These are phyloP conservation scores for Listronotus bonariensis DNA, from an alignment of 1,140 invertebrate species.

Conservation along the genomic window DNA sequence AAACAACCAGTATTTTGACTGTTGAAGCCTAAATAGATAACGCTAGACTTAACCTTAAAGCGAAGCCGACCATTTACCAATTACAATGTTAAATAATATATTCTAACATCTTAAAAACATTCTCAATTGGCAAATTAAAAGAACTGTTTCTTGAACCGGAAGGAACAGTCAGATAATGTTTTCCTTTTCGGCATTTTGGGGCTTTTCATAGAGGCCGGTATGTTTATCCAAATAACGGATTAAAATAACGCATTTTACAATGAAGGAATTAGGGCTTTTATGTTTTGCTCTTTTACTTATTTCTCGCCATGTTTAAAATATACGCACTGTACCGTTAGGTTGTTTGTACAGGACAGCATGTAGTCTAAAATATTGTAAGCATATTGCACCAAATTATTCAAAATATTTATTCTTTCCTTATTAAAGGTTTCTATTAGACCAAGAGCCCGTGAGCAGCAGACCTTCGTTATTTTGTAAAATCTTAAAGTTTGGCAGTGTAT, in stretches of 20 bases:
- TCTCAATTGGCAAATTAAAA: neutral
- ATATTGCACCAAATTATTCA: slow-evolving; percentile 1
- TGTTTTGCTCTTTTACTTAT: slow-evolving; percentile 1
- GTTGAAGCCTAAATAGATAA: slow-evolving; percentile 8
- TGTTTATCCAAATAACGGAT: slow-evolving; percentile 14
- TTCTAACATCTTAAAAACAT: neutral
- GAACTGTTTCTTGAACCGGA: neutral
- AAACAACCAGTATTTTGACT: slow-evolving; percentile 4
- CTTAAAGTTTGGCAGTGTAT: too few species aligned
- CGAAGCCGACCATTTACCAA: neutral
- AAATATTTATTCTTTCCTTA: neutral
- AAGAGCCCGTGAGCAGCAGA: too few species aligned
- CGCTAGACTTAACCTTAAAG: neutral
- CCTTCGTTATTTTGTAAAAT: too few species aligned
- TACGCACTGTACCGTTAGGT: slow-evolving; percentile 5
- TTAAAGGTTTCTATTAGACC: neutral
- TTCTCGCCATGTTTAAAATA: neutral
- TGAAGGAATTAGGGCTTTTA: slow-evolving; percentile 5
- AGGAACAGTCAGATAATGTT: slow-evolving; percentile 2
- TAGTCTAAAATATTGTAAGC: neutral
- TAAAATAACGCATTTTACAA: slow-evolving; percentile 4
- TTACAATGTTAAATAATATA: slow-evolving; percentile 3
- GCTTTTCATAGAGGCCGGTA: neutral
- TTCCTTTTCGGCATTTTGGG: slow-evolving; percentile 5
- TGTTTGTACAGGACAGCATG: neutral